Conservation (phyloP, 2,113 vertebrate species). For the Leptosomus discolor region DNA sequence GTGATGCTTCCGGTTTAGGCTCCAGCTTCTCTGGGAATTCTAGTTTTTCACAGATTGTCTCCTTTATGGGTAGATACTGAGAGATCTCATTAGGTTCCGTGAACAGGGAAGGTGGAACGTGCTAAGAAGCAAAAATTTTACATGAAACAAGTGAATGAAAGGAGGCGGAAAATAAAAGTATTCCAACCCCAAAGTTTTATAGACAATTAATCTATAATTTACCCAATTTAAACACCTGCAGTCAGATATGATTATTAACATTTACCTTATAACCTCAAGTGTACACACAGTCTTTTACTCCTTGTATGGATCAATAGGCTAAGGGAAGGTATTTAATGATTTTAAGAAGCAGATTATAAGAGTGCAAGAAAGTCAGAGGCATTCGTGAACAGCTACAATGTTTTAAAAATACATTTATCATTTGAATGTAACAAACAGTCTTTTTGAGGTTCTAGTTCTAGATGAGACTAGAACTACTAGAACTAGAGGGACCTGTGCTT, state of each 20-base stretch:
- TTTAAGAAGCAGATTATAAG: not conserved
- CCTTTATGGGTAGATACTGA: slow-evolving; percentile 86
- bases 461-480: not conserved
- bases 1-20: slow-evolving; percentile 28
- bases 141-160: not conserved
- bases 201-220: not conserved
- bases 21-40: slow-evolving; percentile 79
- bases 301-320: not conserved
- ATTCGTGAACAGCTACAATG: not conserved
- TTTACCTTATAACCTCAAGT: not conserved
- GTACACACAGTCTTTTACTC: not conserved
- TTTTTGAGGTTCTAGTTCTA: not conserved
- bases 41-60: slow-evolving; percentile 88
- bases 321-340: not conserved
- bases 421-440: not conserved
- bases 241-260: not conserved
- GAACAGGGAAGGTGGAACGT: slow-evolving; percentile 84
- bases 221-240: not conserved
- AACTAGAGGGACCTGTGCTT: not conserved
- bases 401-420: not conserved
- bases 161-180: not conserved
- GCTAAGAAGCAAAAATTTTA: slow-evolving; percentile 71
- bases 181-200: not conserved
- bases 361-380: not conserved
- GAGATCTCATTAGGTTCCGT: slow-evolving; percentile 96